Base-by-base conservation (phyloP, 2,888 invertebrate species). In the Macrostomum cliftonense region DNA sequence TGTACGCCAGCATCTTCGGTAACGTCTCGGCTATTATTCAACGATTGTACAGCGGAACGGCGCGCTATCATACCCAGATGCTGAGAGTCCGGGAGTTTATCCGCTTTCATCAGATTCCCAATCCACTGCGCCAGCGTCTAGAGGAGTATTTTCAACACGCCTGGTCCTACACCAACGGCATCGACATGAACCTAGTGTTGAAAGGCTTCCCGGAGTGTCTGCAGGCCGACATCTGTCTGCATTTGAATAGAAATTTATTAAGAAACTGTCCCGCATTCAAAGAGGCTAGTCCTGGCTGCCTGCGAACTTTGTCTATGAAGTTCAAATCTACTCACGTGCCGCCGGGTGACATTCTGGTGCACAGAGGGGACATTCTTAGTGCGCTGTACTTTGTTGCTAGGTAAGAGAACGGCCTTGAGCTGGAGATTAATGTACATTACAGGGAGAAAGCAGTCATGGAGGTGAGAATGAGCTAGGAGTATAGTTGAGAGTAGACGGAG, bases 61-160 rank as follows among this genome's bases (percentile, higher is more conserved):
- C 95, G 48, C 77, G 91, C 56, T 95, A 95, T 74, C 95, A 95
- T 73, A 93, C 91, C 46, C 93, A 95, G 75, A 89, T 95, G 82
- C 76, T 91, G 59, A 77, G 93, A 63, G 88, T 95, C 54, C 78
- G 89, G 62, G 95, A 95, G 72, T 95, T 95, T 72, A 93, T 95
- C 65, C 78, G 91, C 54, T 95, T 97, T 75, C 93, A 95, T 73
- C 95, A 95, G 77, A 93, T 95, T 59, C 88, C 93, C 14, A 93
- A 95, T 72, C 95, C 95, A 14, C 76, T 95, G 46, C 76, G 93
- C 47, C 93, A 95, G 74, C 77, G 93, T 60, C 74, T 95, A 60
- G 95, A 95, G 71, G 95, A 95, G 69, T 95, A 95, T 73, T 95
- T 95, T 73, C 87, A 95, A 75, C 95, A 95, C 70, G 93, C 95